A percentile compares a stretch with the other conserved stretches of the same genome.
Evolutionary conservation across 2,888 invertebrate genomes (phyloP).

Genomic region (Apamea epomidion): DNA sequence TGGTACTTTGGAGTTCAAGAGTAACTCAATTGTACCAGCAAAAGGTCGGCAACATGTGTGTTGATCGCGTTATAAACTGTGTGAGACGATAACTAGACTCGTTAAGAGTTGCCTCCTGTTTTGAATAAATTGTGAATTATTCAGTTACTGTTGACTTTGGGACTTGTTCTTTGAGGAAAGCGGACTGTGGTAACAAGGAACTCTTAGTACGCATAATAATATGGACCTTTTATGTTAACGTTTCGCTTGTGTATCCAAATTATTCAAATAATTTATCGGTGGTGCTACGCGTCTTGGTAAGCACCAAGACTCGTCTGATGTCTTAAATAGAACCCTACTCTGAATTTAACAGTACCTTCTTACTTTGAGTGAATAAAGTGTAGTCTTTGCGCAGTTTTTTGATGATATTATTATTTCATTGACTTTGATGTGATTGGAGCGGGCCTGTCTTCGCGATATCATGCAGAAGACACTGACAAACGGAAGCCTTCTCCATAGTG

Average conservation of each 20-base stretch:
- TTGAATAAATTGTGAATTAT: conserved; percentile 56
- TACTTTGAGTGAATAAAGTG: neutral
- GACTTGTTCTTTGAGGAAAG: conserved; percentile 45
- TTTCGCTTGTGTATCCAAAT: conserved; percentile 2
- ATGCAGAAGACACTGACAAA: neutral
- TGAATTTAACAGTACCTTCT: neutral
- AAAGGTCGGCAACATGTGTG: conserved; percentile 55
- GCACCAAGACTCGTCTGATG: neutral
- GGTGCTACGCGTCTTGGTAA: too few relatives aligned
- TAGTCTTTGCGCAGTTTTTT: neutral
- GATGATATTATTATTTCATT: neutral
- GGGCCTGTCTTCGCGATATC: neutral
- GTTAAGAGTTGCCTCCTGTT: conserved; percentile 52
- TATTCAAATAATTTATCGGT: neutral
- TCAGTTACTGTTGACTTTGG: conserved; percentile 41
- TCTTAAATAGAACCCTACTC: neutral
- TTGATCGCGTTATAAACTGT: conserved; percentile 57
- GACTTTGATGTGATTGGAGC: neutral
- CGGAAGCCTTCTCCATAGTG: neutral
- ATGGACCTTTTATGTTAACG: conserved; percentile 3
- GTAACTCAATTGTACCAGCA: conserved; percentile 56
- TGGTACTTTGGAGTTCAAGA: conserved; percentile 62
- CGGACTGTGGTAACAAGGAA: neutral
- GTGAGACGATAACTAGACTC: conserved; percentile 37
- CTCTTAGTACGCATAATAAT: conserved; percentile 4